A percentile compares a stretch with the other conserved stretches of the same genome.
Conservation (phyloP, 1,140 invertebrate genomes). For the Micrasema minimum region DNA sequence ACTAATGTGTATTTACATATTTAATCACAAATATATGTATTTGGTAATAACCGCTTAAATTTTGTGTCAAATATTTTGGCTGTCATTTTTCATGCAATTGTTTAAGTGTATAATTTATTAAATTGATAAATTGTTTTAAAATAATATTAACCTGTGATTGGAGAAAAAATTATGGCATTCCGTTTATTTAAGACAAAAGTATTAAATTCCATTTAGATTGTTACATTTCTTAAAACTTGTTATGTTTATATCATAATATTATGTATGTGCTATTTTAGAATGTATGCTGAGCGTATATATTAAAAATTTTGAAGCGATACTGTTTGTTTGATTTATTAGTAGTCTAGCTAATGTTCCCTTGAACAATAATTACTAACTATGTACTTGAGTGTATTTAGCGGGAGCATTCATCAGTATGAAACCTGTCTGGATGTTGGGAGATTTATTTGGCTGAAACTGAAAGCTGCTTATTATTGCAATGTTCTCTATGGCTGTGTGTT, state of each 20-base stretch:
- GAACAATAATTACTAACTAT: no score
- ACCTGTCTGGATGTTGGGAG: no score
- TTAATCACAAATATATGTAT: background rate
- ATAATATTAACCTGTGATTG: constrained; percentile 12
- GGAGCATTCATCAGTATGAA: no score
- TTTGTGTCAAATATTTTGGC: background rate
- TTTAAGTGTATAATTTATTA: constrained; percentile 2
- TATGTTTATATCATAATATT: background rate
- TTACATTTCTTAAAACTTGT: background rate
- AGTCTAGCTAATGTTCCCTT: background rate
- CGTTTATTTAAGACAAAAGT: constrained; percentile 17
- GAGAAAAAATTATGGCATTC: constrained; percentile 27
- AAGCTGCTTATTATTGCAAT: no score
- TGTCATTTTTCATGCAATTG: background rate
- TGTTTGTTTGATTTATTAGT: background rate
- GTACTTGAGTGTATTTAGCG: no score
- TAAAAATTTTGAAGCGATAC: background rate
- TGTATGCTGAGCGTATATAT: background rate
- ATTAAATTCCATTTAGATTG: constrained; percentile 18
- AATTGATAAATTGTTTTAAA: background rate
- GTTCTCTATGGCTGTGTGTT: no score
- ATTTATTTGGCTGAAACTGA: no score
- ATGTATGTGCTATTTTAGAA: background rate
- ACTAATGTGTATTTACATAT: background rate
- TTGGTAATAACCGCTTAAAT: constrained; percentile 2